Base-by-base conservation (phyloP, 2,113 vertebrate species). In the Argyrosomus japonicus region DNA sequence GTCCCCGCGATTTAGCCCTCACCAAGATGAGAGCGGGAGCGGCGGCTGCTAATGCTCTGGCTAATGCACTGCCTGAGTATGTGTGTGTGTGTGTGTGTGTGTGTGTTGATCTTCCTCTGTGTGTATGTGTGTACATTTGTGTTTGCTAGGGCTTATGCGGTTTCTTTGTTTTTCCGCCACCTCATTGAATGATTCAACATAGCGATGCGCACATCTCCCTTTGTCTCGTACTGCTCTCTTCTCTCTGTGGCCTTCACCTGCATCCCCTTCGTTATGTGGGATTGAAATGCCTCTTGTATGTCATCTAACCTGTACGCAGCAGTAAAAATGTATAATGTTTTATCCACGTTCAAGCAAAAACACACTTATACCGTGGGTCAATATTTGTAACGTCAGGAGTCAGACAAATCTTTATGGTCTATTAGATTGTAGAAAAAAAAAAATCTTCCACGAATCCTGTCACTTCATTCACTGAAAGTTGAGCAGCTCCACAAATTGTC, bases 1-100 rank as follows among this genome's bases (percentile, higher is more conserved):
- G 89, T 95, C 94, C 93, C 83, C 70, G 65, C 77, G 89, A 95
- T 93, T 94, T 92, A 93, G 91, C 84, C 77, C 80, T 88, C 68
- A 65, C 88, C 9, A 70, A 93, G 92, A 93, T 72, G 58, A 91
- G 87, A 87, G 87, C 81, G 6, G 77, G 82, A 86, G 80, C 68
- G 84, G 86, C 80, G 85, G 80, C 87, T 81, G 87, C 86, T 94
- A 94, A 94, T 90, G 89, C 86, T 90, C 68, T 3, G 51, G 82
- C 88, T 92, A 93, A 92, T 92, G 87, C 83, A 89, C 83, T 91
- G 89, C 50, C 47, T 50, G 61, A 19, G 47, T 67, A n/a, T 72
- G 75, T 69, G 63, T 77, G 67, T 60, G 56, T 73, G 60, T 79
- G 57, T 65, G 53, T 40, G 11, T 82, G 51, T n/a, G 19, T 51